Evolutionary conservation across 2,113 vertebrate species (phyloP), one percentile per base, ranked within the genome.

Genomic region (Tupaia chinensis): DNA sequence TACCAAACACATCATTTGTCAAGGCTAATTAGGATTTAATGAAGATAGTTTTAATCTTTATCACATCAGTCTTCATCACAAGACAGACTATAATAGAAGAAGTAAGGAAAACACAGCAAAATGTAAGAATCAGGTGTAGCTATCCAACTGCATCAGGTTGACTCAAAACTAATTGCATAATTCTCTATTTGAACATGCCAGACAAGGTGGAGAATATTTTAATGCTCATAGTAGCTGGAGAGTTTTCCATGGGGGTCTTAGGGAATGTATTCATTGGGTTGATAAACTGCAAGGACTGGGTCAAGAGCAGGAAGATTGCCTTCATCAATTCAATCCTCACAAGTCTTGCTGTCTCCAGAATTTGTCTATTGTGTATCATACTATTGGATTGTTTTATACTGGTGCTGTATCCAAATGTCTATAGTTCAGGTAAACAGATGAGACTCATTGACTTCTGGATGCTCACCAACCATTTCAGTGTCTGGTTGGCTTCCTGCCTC

Each of bases 401-500:
- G 92, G 69, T 94, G 7, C 25, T 82, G 32, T 76, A 92, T 68
- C 92, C 93, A 60, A 90, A 95, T 9, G 29, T 95, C 77, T 98
- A 95, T 16, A 1, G 69, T 13, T 23, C 2, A 0, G 87, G 70
- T 20, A 90, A 87, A 72, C n/a, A 96, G 86, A 94, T 96, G 95
- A 94, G n/a, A 87, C 92, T 95, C 17, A 34, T 95, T 77, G 96
- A 97, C 53, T 95, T 96, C 70, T 98, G 97, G 94, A 95, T 80
- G 1, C 69, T 96, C 17, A 88, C 92, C 61, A 94, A 97, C 79
- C 94, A 95, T 65, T 74, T 95, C 56, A 97, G 60, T 19, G 89
- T 98, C 58, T 98, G 97, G 90, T 97, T 97, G 92, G 96, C 95
- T 23, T 92, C 97, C n/a, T 95, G 96, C 32, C 97, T 98, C 63